Evolutionary conservation across 2,113 vertebrate species (phyloP), one percentile per base, ranked within the genome.

Genomic region (Aphyosemion australe): DNA sequence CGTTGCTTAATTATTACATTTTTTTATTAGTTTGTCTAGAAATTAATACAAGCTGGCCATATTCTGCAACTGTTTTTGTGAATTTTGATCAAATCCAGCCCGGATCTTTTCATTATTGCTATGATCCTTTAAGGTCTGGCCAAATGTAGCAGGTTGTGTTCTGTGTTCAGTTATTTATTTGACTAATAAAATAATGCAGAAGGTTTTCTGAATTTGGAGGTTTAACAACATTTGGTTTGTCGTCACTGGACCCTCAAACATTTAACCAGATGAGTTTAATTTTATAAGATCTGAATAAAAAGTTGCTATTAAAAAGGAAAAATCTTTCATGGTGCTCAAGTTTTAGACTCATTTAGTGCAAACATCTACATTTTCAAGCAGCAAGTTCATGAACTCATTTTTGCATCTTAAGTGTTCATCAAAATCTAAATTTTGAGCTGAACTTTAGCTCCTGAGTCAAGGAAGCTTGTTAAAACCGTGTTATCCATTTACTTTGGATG

Each of bases 401-500:
- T 26, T 26, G 26, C 26, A 26, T 26, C 26, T 26, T 4, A 26
- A 26, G 12, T 19, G 6, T 4, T 60, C 15, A 31, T 18, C 6
- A 32, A 5, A 58, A 20, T 37, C 15, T 42, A 50, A 56, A 37
- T 78, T 37, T 32, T 14, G 15, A 12, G 13, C 42, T 84, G 81
- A 78, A 78, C 83, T 85, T 87, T 80, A 83, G 55, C 82, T 76
- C 54, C 51, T 84, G 65, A 87, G 74, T 82, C 70, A 83, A 59
- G 59, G 61, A 18, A 12, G 63, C 69, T 74, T 39, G 63, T 85
- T 88, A 86, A 89, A 89, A 80, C 70, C 6, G 12, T 63, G 89
- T 90, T 88, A 88, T 69, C 77, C 84, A 90, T 90, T 91, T 84
- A 91, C 89, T 72, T 34, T 81, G 70, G 57, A 53, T 77, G 80